These are phyloP conservation scores for Galago senegalensis DNA, from an alignment of 2,797 vertebrate genomes.

Conservation along the genomic window DNA sequence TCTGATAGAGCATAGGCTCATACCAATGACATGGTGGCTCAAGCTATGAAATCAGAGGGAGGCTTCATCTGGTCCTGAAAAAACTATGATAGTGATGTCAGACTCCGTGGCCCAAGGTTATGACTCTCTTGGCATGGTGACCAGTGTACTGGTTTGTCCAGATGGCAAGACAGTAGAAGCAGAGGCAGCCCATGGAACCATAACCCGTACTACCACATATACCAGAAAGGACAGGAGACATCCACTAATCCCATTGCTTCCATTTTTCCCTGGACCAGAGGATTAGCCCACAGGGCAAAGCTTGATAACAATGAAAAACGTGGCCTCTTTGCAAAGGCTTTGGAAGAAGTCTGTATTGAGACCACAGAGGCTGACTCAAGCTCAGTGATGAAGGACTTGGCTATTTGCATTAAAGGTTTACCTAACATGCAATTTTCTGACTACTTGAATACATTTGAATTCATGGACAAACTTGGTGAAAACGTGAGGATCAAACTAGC, in stretches of 20 bases:
- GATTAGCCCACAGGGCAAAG: slow-evolving; percentile 96
- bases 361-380: slow-evolving; percentile 96
- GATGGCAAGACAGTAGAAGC: slow-evolving; percentile 98
- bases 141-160: slow-evolving; percentile 97
- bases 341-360: slow-evolving; percentile 97
- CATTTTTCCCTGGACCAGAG: slow-evolving; percentile 98
- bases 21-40: slow-evolving; percentile 98
- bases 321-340: slow-evolving; percentile 91
- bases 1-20: slow-evolving; percentile 99
- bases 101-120: slow-evolving; percentile 99
- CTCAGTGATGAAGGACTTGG: slow-evolving; percentile 98
- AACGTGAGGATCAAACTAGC: slow-evolving; percentile 95
- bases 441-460: slow-evolving; percentile 98
- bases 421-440: slow-evolving; percentile 93
- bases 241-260: slow-evolving; percentile 99
- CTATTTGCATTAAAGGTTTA: slow-evolving; percentile 97
- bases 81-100: slow-evolving; percentile 99
- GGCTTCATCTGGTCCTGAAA: slow-evolving; percentile 99
- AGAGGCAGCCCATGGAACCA: slow-evolving; percentile 98
- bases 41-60: slow-evolving; percentile 98
- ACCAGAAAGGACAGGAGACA: slow-evolving; percentile 98
- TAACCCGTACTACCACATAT: slow-evolving; percentile 97
- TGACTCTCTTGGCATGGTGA: slow-evolving; percentile 99
- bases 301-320: slow-evolving; percentile 95
- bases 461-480: slow-evolving; percentile 98